Evolutionary conservation across 2,888 invertebrate species (phyloP).

Genomic region (Tholera decimalis): DNA sequence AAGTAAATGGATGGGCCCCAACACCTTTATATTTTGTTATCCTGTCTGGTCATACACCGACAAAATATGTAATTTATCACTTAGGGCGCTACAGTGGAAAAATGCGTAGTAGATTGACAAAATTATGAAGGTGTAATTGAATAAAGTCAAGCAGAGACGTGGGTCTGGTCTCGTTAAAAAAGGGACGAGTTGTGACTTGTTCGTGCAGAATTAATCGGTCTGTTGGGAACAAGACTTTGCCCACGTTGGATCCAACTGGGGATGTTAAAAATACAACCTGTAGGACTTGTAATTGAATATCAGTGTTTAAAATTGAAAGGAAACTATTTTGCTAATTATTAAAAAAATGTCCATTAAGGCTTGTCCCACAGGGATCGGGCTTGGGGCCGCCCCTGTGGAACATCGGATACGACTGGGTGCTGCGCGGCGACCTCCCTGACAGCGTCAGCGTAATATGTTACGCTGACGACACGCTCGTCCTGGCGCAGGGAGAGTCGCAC

Average conservation of each 20-base stretch:
- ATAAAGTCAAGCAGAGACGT: constrained; percentile 28
- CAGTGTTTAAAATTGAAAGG: background rate
- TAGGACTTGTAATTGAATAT: constrained; percentile 15
- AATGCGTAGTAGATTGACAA: constrained; percentile 17
- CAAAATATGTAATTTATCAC: background rate
- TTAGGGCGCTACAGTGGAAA: background rate
- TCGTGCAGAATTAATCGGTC: constrained; percentile 43
- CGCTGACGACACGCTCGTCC: too few species aligned
- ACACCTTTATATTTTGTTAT: too few species aligned
- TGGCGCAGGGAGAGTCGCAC: too few species aligned
- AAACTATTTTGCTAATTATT: background rate
- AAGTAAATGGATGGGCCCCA: too few species aligned
- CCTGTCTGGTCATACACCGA: too few species aligned
- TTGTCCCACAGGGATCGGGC: too few species aligned
- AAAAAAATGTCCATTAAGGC: too few species aligned
- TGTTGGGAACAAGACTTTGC: constrained; percentile 15
- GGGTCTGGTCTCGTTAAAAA: constrained; percentile 45
- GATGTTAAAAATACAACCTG: constrained; percentile 36
- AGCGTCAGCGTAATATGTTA: too few species aligned
- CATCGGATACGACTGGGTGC: too few species aligned
- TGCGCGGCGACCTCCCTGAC: too few species aligned
- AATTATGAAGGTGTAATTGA: constrained; percentile 48
- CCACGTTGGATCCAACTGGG: constrained; percentile 14
- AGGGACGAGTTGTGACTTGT: constrained; percentile 50
- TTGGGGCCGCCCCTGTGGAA: too few species aligned